Base-by-base conservation (phyloP, 2,113 vertebrate genomes). In the Tychaedon coryphoeus region DNA sequence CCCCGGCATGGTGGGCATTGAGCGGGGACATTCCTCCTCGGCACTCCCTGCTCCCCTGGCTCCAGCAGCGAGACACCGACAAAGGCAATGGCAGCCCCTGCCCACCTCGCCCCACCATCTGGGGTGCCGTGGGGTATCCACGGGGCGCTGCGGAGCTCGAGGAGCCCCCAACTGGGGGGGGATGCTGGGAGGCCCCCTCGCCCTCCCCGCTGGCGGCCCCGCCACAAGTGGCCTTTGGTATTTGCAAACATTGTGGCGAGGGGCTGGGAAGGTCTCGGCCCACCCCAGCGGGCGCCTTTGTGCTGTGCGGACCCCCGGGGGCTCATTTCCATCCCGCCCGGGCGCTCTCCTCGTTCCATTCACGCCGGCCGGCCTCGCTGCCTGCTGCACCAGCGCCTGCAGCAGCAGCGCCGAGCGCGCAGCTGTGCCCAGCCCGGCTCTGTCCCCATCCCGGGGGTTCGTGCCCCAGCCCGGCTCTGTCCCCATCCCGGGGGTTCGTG, bases 181-280 rank as follows among this genome's bases (percentile, higher is more conserved):
- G 69, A 77, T 51, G 70, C 65, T 0, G 25, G 66, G 58, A 82
- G 10, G 53, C 77, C 66, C 86, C 56, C 60, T 92, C 17, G 1
- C 34, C 69, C 65, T 76, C 89, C 87, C 80, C 12, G 2, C 64
- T 14, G 8, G 51, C 29, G 12, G 86, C 85, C 74, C 45, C 38
- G 6, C 90, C 34, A 0, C 72, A 90, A 89, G 95, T 73, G 94
- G 95, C 93, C 96, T 91, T 93, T 51, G 34, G 83, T 97, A 93
- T 97, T 97, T 97, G 96, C 97, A 97, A 96, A 97, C 97, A 97
- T 40, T 73, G 96, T 90, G 82, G 65, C 2, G 78, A 86, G 71
- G 81, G 92, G 92, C 95, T 96, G 95, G 91, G 93, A 97, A 96
- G 94, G 92, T 75, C 91, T 90, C 69, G 8, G 93, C 96, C 96